phyloP scores from a whole-genome alignment of 2,113 vertebrate genomes.

The Cryptotis parvus region DNA sequence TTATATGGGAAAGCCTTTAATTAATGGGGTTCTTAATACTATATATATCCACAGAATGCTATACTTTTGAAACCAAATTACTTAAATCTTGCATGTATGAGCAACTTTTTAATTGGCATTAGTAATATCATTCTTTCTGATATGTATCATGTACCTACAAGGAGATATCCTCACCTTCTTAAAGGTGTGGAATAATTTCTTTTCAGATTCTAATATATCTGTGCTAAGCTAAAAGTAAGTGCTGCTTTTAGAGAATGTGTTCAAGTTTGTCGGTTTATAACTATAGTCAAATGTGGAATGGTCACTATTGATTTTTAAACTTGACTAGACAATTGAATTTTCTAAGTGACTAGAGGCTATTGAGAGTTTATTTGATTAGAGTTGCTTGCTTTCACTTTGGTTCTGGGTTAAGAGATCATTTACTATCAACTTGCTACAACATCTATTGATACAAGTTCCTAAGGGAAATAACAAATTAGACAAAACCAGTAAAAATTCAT shows the following conservation, averaged over 20 bases:
- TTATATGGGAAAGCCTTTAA: neutral
- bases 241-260: slow-evolving; percentile 38
- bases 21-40: neutral
- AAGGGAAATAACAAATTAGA: slow-evolving; percentile 12
- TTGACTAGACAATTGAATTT: slow-evolving; percentile 60
- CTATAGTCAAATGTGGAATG: slow-evolving; percentile 19
- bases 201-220: slow-evolving; percentile 6
- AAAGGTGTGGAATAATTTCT: neutral
- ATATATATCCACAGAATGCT: too few relatives aligned
- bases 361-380: slow-evolving; percentile 56
- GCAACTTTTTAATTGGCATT: neutral
- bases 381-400: slow-evolving; percentile 52
- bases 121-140: neutral
- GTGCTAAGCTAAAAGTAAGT: neutral
- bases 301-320: slow-evolving; percentile 56
- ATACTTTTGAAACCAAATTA: neutral
- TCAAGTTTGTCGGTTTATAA: slow-evolving; percentile 44
- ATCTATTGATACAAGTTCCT: slow-evolving; percentile 3
- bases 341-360: slow-evolving; percentile 55
- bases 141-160: neutral
- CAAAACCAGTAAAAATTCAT: slow-evolving; percentile 14
- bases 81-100: slow-evolving; percentile 4
- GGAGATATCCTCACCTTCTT: neutral
- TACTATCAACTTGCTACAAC: neutral
- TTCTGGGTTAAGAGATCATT: slow-evolving; percentile 48